Conservation (phyloP, 2,888 invertebrate species). For the Pristionchus japonicus region DNA sequence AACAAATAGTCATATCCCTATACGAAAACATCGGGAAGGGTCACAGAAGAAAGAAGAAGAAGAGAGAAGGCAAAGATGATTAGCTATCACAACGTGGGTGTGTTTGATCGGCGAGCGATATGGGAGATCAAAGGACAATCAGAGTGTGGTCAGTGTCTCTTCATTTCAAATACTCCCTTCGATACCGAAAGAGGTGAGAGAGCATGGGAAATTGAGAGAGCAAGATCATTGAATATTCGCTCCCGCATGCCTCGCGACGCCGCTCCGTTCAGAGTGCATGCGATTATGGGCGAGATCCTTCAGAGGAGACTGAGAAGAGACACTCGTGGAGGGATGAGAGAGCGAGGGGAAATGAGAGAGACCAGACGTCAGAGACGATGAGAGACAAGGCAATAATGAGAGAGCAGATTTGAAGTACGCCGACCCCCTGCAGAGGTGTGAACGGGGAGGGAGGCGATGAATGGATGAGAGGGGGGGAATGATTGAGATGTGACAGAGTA, state of each 20-base stretch:
- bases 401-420: slow-evolving; percentile 11
- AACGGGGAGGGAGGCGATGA: neutral
- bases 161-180: neutral
- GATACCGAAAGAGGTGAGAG: neutral
- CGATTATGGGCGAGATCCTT: neutral
- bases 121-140: neutral
- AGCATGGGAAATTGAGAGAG: neutral
- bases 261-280: neutral
- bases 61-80: neutral
- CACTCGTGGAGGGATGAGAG: neutral
- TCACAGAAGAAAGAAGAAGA: neutral
- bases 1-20: neutral
- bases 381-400: neutral
- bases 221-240: neutral
- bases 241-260: neutral
- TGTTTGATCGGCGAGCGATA: neutral
- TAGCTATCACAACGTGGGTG: slow-evolving; percentile 1
- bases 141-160: neutral
- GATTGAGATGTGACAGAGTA: neutral
- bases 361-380: neutral
- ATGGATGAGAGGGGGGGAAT: slow-evolving; percentile 12
- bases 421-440: slow-evolving; percentile 29
- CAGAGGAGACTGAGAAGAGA: neutral
- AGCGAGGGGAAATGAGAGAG: neutral
- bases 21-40: neutral